Evolutionary conservation across 2,113 vertebrate species (phyloP).

Genomic region (Pristiophorus japonicus): DNA sequence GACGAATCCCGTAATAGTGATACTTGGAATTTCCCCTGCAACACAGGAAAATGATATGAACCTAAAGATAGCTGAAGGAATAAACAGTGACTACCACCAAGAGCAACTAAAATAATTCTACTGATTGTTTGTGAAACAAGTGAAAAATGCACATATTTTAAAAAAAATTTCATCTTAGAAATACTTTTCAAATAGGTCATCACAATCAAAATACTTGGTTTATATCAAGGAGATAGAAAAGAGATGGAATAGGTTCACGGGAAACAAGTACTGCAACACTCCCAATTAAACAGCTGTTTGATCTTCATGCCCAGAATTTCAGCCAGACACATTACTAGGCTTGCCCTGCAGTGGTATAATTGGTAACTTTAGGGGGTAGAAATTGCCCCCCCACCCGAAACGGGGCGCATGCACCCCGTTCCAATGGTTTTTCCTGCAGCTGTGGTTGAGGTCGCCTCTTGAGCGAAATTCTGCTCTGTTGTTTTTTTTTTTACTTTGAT

Average conservation of each 20-base stretch:
- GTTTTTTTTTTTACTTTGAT: too few species aligned
- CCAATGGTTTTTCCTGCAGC: too few species aligned
- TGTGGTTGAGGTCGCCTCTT: too few species aligned
- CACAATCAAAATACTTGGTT: not conserved
- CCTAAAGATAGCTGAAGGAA: not conserved
- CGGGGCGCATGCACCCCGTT: too few species aligned
- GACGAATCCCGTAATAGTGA: conserved; percentile 94
- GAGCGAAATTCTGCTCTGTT: too few species aligned
- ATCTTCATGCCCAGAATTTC: not conserved
- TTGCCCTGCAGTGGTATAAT: not conserved
- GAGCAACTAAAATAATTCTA: not conserved
- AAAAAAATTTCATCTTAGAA: not conserved
- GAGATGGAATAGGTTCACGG: not conserved
- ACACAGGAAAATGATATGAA: conserved; percentile 36
- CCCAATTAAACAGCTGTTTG: not conserved
- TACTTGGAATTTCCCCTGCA: conserved; percentile 96
- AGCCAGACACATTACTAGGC: not conserved
- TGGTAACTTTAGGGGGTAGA: not conserved
- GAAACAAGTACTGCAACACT: not conserved
- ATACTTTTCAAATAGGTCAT: not conserved
- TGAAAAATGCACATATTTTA: not conserved
- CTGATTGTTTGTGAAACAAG: not conserved
- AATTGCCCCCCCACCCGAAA: too few species aligned
- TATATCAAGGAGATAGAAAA: not conserved
- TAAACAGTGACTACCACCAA: not conserved